Conservation (phyloP, 2,888 invertebrate species). For the Lathronympha strigana region DNA sequence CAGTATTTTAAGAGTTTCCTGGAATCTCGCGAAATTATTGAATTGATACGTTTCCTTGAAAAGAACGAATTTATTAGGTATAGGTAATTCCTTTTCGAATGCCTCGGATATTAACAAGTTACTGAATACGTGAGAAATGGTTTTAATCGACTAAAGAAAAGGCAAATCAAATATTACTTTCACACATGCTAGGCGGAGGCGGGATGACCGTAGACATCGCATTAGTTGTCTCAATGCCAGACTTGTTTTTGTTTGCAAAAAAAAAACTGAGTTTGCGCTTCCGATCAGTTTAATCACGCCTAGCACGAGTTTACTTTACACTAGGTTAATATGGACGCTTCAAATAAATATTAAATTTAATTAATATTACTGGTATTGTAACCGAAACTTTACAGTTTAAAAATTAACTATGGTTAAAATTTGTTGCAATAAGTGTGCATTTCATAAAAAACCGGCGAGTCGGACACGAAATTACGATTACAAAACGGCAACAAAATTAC, state of each 20-base stretch:
- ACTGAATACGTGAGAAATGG: no score
- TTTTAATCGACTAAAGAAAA: neutral
- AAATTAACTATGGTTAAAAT: no score
- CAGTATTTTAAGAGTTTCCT: conserved; percentile 28
- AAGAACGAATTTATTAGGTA: neutral
- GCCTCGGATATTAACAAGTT: no score
- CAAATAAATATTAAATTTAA: neutral
- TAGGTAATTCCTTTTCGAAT: no score
- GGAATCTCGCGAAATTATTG: conserved; percentile 6
- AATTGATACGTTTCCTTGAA: neutral
- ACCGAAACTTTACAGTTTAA: no score
- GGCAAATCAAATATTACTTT: neutral
- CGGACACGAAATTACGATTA: no score
- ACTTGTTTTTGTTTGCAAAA: conserved; percentile 5
- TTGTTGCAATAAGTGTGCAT: no score
- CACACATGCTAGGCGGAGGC: neutral
- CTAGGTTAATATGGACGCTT: neutral
- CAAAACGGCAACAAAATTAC: no score
- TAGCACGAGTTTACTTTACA: neutral
- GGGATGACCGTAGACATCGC: neutral
- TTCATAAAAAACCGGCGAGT: no score
- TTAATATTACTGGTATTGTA: neutral
- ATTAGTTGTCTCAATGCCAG: conserved; percentile 13
- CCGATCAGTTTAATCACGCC: neutral
- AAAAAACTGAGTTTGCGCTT: neutral